phyloP scores from a whole-genome alignment of 1,140 invertebrate genomes.

The Neodiprion virginianus region DNA sequence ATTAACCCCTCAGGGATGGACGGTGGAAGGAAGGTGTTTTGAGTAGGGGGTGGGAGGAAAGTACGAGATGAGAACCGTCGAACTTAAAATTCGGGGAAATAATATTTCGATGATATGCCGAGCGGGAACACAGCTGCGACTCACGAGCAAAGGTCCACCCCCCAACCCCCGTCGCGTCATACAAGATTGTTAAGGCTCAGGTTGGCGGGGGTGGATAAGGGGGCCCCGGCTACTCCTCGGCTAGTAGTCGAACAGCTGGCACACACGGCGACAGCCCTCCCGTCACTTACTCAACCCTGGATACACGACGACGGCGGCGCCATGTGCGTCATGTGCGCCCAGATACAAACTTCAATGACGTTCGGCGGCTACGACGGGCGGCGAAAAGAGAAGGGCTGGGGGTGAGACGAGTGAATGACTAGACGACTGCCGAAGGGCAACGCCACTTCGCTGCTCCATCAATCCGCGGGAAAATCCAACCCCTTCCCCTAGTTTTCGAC shows the following conservation, averaged over 20 bases:
- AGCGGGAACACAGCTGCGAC: constrained; percentile 53
- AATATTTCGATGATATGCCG: constrained; percentile 61
- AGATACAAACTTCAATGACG: constrained; percentile 7
- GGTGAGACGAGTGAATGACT: too few relatives aligned
- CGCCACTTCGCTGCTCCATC: too few relatives aligned
- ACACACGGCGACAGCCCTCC: constrained; percentile 6
- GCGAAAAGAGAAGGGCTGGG: too few relatives aligned
- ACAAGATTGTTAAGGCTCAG: constrained; percentile 58
- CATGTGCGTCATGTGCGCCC: constrained; percentile 5
- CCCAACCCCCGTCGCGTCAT: constrained; percentile 39
- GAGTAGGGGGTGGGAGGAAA: too few relatives aligned
- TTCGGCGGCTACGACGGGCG: not conserved
- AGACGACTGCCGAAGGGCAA: too few relatives aligned
- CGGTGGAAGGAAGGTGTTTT: too few relatives aligned
- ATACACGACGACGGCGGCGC: not conserved
- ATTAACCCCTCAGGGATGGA: too few relatives aligned
- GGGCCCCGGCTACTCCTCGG: not conserved
- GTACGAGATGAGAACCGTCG: constrained; percentile 17
- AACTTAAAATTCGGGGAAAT: constrained; percentile 53
- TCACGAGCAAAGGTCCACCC: constrained; percentile 44
- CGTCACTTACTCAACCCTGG: constrained; percentile 2
- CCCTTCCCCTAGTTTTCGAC: too few relatives aligned
- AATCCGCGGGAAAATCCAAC: too few relatives aligned
- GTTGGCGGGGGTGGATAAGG: constrained; percentile 3
- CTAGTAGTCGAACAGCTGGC: constrained; percentile 4